Base-by-base conservation (phyloP, 2,888 invertebrate species). In the Tuta absoluta region DNA sequence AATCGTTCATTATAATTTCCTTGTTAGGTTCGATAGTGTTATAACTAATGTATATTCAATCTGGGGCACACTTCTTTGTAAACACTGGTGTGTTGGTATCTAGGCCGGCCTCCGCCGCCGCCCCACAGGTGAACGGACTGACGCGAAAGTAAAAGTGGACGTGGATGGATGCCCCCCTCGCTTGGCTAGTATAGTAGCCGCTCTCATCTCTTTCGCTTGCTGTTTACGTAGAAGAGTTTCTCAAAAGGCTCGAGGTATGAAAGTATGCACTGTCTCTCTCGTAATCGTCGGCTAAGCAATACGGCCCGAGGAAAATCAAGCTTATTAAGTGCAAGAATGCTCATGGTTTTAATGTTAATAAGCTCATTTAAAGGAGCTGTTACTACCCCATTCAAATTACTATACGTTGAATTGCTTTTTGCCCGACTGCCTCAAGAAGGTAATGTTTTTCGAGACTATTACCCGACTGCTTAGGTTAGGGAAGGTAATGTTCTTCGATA, bases 121-220 rank as follows among this genome's bases (percentile, higher is more conserved):
- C 72, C 65, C 75, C 69, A 76, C 81, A 84, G 87, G 88, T 87
- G 87, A 88, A 87, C 75, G 88, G 79, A 84, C 86, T 76, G 68
- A 72, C 76, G 85, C 80, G 87, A 89, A 89, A 89, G 89, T 88
- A 88, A 89, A 88, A 89, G 88, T 87, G 82, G 78, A 72, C 75
- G 72, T 56, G 56, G 56, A 19, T 28, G 28, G 28, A 8, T 5
- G 17, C n/a, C 56, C 7, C n/a, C n/a, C 5, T 24, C 5, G 24
- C 2, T n/a, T 24, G 0, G 28, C 11, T 28, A n/a, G 56, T 17
- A 4, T 12, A 28, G 28, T 56, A 10, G 24, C 56, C 56, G 12
- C 51, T 56, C 56, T 56, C 56, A 56, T 56, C 56, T 56, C 56
- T 24, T 56, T 28, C 23, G 24, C 24, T 24, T n/a, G 11, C 10